Evolutionary conservation across 2,113 vertebrate species (phyloP).

Genomic region (Odocoileus virginianus): DNA sequence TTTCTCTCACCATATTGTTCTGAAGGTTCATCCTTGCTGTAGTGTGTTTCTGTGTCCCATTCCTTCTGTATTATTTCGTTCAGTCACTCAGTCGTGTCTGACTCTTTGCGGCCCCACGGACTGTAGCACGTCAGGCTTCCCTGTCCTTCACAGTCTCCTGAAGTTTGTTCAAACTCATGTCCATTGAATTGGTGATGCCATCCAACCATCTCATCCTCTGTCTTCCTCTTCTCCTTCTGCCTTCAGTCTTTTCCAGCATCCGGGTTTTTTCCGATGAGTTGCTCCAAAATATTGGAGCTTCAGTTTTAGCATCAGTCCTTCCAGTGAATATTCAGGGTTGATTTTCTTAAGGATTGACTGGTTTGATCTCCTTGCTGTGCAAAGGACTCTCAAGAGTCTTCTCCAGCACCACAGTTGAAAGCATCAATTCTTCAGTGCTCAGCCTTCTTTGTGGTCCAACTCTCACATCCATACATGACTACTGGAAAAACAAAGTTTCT

Average conservation of each 20-base stretch:
- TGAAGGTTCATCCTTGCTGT: background rate
- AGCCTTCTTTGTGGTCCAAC: background rate
- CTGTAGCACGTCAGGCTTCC: background rate
- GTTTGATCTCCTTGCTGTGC: background rate
- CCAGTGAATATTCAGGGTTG: background rate
- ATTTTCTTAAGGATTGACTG: background rate
- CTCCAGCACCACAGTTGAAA: background rate
- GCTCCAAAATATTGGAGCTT: background rate
- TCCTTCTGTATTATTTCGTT: background rate
- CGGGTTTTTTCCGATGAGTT: rapidly evolving
- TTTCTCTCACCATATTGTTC: background rate
- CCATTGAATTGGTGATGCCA: background rate
- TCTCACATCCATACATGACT: background rate
- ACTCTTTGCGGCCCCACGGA: background rate
- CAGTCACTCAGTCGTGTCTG: background rate
- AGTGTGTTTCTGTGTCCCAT: background rate
- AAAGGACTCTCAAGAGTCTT: background rate
- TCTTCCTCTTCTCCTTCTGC: background rate
- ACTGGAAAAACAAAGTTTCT: background rate
- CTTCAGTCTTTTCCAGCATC: background rate
- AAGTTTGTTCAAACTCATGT: background rate
- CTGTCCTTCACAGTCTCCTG: background rate
- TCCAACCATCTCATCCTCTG: background rate
- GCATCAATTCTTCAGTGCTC: background rate
- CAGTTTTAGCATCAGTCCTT: background rate